Evolutionary conservation across 2,888 invertebrate genomes (phyloP).

Genomic region (Acrobasis suavella): DNA sequence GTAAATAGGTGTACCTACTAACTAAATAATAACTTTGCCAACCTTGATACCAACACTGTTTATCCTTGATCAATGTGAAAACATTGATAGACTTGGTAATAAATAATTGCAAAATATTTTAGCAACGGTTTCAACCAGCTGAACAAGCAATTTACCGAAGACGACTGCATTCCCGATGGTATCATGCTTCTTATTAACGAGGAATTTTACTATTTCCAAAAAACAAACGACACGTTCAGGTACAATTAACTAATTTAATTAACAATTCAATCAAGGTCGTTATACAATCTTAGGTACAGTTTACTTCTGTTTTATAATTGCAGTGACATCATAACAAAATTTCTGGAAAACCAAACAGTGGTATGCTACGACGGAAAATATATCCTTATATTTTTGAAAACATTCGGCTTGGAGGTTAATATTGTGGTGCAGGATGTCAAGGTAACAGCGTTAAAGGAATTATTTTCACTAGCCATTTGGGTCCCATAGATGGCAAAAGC

Average conservation of each 20-base stretch:
- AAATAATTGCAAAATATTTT: slow-evolving; percentile 30
- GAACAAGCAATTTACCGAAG: slow-evolving; percentile 57
- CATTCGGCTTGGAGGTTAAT: slow-evolving; percentile 44
- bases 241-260: slow-evolving; percentile 26
- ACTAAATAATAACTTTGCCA: background rate
- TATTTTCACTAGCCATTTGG: too few relatives aligned
- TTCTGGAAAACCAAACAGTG: slow-evolving; percentile 49
- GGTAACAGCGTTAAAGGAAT: slow-evolving; percentile 39
- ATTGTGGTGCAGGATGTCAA: slow-evolving; percentile 52
- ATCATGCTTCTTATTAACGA: slow-evolving; percentile 50
- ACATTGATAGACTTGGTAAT: background rate
- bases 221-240: slow-evolving; percentile 35
- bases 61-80: too few relatives aligned
- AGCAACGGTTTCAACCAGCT: slow-evolving; percentile 71
- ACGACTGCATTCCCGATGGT: slow-evolving; percentile 52
- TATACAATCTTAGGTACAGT: too few relatives aligned
- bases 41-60: too few relatives aligned
- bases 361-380: slow-evolving; percentile 67
- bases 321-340: slow-evolving; percentile 40
- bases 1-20: slow-evolving; percentile 31
- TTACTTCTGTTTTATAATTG: background rate
- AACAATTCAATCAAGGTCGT: slow-evolving; percentile 19
- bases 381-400: slow-evolving; percentile 55
- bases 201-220: slow-evolving; percentile 50
- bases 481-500: too few relatives aligned